Conservation (phyloP, 2,888 invertebrate genomes). For the Lasius fuliginosus region DNA sequence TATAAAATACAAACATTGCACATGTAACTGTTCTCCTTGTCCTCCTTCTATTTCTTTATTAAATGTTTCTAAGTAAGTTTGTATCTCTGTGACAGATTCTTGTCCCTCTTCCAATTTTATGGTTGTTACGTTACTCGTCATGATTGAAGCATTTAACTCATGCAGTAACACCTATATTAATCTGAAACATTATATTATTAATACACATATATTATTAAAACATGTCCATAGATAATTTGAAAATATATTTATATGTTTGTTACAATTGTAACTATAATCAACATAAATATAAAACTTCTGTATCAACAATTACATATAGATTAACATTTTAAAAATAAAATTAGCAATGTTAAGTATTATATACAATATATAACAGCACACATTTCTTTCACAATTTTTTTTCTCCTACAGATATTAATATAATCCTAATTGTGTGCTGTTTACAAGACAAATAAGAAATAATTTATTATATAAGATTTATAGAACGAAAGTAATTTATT, state of each 20-base stretch:
- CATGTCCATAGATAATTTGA: neutral
- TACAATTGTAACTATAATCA: neutral
- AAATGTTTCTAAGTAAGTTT: constrained; percentile 93
- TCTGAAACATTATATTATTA: constrained; percentile 61
- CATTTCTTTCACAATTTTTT: neutral
- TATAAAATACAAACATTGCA: constrained; percentile 81
- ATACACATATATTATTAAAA: constrained; percentile 2
- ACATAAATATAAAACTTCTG: neutral
- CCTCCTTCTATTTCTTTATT: constrained; percentile 92
- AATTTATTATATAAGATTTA: neutral
- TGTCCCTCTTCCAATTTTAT: constrained; percentile 85
- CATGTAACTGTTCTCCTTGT: constrained; percentile 86
- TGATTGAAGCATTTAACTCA: constrained; percentile 73
- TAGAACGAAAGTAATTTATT: neutral
- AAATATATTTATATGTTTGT: neutral
- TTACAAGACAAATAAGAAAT: neutral
- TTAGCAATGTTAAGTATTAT: constrained; percentile 4
- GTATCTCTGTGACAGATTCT: constrained; percentile 90
- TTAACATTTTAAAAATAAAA: constrained; percentile 24
- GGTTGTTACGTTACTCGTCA: constrained; percentile 83
- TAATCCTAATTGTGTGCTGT: too few species aligned
- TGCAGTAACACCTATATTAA: constrained; percentile 51
- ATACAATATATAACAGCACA: neutral
- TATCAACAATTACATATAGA: neutral
- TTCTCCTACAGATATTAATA: neutral